phyloP scores from a whole-genome alignment of 1,140 invertebrate species.

The Nasonia giraulti region DNA sequence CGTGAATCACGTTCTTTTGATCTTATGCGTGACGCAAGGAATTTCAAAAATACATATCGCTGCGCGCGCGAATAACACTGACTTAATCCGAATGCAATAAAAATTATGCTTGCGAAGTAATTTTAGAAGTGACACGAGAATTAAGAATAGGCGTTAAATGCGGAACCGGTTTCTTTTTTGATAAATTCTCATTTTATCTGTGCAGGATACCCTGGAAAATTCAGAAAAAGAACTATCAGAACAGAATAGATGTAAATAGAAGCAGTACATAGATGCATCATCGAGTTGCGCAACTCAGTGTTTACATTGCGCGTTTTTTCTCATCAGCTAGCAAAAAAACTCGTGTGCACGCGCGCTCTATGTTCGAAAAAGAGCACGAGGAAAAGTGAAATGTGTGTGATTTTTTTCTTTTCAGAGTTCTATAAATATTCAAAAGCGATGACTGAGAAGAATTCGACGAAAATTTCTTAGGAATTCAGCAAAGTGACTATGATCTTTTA shows the following conservation, averaged over 20 bases:
- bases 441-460: background rate
- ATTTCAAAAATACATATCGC: too few relatives aligned
- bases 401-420: background rate
- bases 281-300: background rate
- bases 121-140: background rate
- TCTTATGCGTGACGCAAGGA: too few relatives aligned
- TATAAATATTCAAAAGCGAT: constrained; percentile 19
- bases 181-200: background rate
- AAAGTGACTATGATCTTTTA: background rate
- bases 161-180: background rate
- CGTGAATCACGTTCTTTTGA: too few relatives aligned
- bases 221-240: background rate
- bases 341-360: too few relatives aligned
- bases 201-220: background rate
- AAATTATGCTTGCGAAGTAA: background rate
- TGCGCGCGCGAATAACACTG: background rate
- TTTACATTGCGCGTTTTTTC: background rate
- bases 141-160: background rate
- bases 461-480: background rate
- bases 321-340: background rate
- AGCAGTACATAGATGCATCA: background rate
- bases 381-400: background rate
- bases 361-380: background rate
- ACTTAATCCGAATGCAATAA: background rate
- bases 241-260: background rate